A percentile compares a stretch with the other conserved stretches of the same genome.
These are phyloP conservation scores for Cephonodes hylas DNA, from an alignment of 2,888 invertebrate species.

Conservation along the genomic window DNA sequence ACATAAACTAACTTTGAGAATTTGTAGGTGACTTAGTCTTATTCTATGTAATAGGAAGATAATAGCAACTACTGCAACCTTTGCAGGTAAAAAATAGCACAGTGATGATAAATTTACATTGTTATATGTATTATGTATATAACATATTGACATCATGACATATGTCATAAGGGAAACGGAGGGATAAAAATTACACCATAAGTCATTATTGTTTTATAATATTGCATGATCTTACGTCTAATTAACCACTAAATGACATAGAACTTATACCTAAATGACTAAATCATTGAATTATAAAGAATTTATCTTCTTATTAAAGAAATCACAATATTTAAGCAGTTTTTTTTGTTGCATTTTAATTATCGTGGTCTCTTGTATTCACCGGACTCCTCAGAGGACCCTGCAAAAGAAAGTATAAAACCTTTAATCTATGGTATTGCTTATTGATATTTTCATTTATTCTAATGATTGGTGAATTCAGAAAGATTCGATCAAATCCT, in stretches of 20 bases:
- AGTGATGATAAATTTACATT: not conserved
- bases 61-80: no score
- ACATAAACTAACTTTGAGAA: no score
- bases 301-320: slow-evolving; percentile 46
- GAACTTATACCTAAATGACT: slow-evolving; percentile 72
- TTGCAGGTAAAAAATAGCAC: no score
- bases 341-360: slow-evolving; percentile 35
- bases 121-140: no score
- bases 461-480: no score
- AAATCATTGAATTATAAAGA: slow-evolving; percentile 55
- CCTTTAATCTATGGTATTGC: no score
- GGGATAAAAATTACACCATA: not conserved
- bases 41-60: no score
- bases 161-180: slow-evolving; percentile 15
- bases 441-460: no score
- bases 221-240: slow-evolving; percentile 48
- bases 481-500: no score
- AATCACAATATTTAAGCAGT: slow-evolving; percentile 71
- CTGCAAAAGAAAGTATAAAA: slow-evolving; percentile 41
- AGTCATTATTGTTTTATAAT: slow-evolving; percentile 23
- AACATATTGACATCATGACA: no score
- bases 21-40: no score
- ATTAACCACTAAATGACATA: slow-evolving; percentile 46
- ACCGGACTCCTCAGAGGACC: slow-evolving; percentile 74
- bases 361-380: slow-evolving; percentile 73